Conservation (phyloP, 2,113 vertebrate species). For the Semnornis frantzii region DNA sequence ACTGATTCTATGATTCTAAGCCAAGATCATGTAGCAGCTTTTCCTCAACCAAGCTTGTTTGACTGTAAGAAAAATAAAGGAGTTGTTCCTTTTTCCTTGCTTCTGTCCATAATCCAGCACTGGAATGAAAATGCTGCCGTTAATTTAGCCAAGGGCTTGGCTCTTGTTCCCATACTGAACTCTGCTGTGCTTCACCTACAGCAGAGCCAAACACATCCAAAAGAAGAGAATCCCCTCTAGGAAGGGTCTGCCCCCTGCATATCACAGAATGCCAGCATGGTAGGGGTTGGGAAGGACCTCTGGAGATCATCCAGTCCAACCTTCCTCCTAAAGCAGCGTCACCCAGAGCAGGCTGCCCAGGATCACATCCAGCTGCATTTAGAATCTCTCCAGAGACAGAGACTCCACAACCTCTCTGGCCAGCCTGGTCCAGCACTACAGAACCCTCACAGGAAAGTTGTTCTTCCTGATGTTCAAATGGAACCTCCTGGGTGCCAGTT, state of each 20-base stretch:
- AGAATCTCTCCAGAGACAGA: too few species aligned
- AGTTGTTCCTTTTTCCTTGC: not conserved
- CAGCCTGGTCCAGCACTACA: too few species aligned
- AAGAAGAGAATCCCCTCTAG: not conserved
- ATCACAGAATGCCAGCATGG: too few species aligned
- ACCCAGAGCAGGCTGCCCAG: too few species aligned
- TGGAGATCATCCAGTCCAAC: too few species aligned
- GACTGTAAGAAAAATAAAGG: not conserved
- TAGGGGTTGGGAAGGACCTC: too few species aligned
- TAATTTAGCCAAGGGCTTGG: not conserved
- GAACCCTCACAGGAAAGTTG: too few species aligned
- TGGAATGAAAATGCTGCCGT: not conserved
- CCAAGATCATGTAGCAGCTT: not conserved
- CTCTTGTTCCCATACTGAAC: not conserved
- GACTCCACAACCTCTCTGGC: too few species aligned
- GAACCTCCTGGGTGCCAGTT: too few species aligned
- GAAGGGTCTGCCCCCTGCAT: not conserved
- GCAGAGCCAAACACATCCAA: not conserved
- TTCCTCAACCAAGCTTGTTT: not conserved
- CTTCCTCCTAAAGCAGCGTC: too few species aligned
- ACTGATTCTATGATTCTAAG: not conserved
- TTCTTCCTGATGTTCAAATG: too few species aligned
- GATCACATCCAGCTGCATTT: too few species aligned
- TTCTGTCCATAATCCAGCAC: not conserved
- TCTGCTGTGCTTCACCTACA: fast-evolving